Percentiles rank a stretch among this genome's conserved stretches.
These are phyloP conservation scores for Oxygymnocypris stewartii DNA, from an alignment of 2,113 vertebrate species.

Conservation along the genomic window DNA sequence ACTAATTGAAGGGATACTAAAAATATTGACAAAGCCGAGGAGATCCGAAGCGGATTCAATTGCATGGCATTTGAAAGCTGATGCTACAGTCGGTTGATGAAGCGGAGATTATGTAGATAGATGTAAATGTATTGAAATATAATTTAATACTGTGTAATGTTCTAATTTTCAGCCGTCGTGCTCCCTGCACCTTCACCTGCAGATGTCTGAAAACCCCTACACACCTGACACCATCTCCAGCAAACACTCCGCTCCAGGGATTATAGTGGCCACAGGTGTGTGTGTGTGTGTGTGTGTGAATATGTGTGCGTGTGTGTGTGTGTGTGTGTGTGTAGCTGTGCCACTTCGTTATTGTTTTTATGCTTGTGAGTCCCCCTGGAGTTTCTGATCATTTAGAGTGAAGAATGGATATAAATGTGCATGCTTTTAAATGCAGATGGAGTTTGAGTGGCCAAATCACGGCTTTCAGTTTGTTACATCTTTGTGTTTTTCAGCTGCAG, in stretches of 20 bases:
- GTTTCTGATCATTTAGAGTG: conserved; percentile 7
- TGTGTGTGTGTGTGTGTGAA: conserved; percentile 68
- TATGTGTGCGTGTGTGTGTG: no score
- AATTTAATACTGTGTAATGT: conserved; percentile 49
- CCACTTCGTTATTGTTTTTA: conserved; percentile 13
- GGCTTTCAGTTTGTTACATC: neutral
- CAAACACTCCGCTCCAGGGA: conserved; percentile 88
- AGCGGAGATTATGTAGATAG: neutral
- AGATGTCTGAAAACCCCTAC: conserved; percentile 93
- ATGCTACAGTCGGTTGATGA: neutral
- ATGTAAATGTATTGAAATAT: conserved; percentile 27
- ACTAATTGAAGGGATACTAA: conserved; percentile 38
- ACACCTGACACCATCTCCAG: conserved; percentile 93
- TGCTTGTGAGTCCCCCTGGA: neutral
- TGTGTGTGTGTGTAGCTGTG: conserved; percentile 75
- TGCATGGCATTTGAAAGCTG: conserved; percentile 29
- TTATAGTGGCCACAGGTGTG: conserved; percentile 92
- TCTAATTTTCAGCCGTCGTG: conserved; percentile 85
- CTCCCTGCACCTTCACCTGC: conserved; percentile 90
- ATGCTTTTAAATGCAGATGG: conserved; percentile 16
- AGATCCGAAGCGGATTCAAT: conserved; percentile 9
- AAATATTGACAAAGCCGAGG: conserved; percentile 21
- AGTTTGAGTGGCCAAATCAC: neutral
- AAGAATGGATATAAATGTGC: neutral
- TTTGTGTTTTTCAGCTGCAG: neutral